Evolutionary conservation across 2,797 vertebrate genomes (phyloP).

Genomic region (Pseudotriccus pelzelni): DNA sequence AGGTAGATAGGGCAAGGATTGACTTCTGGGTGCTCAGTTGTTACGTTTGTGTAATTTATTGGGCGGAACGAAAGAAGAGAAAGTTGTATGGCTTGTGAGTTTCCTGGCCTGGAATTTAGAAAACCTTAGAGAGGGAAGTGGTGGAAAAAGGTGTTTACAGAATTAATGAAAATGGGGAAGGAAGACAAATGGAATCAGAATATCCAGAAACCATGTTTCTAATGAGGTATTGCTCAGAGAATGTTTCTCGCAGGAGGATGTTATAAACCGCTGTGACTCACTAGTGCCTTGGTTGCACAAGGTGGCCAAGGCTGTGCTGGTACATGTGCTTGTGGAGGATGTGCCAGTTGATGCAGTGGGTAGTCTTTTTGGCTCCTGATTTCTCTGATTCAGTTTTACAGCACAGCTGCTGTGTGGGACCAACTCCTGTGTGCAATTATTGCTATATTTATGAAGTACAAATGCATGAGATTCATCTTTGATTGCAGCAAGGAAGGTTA

Average conservation of each 20-base stretch:
- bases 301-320: background rate
- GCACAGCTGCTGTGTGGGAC: slow-evolving; percentile 71
- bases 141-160: background rate
- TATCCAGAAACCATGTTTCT: background rate
- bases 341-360: slow-evolving; percentile 32
- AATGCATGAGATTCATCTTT: background rate
- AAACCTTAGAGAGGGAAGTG: background rate
- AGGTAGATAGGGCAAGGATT: background rate
- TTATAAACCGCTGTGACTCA: background rate
- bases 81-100: background rate
- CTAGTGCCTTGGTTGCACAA: background rate
- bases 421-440: background rate
- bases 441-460: slow-evolving; percentile 30
- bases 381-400: slow-evolving; percentile 56
- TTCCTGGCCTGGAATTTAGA: background rate
- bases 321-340: background rate
- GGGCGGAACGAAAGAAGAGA: background rate
- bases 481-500: background rate
- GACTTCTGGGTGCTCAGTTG: background rate
- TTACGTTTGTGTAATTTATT: accelerated
- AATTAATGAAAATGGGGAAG: background rate
- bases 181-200: background rate
- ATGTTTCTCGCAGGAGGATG: background rate
- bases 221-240: accelerated
- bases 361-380: slow-evolving; percentile 20